A percentile compares a stretch with the other conserved stretches of the same genome.
Evolutionary conservation across 1,140 invertebrate genomes (phyloP).

Genomic region (Psix sp.): DNA sequence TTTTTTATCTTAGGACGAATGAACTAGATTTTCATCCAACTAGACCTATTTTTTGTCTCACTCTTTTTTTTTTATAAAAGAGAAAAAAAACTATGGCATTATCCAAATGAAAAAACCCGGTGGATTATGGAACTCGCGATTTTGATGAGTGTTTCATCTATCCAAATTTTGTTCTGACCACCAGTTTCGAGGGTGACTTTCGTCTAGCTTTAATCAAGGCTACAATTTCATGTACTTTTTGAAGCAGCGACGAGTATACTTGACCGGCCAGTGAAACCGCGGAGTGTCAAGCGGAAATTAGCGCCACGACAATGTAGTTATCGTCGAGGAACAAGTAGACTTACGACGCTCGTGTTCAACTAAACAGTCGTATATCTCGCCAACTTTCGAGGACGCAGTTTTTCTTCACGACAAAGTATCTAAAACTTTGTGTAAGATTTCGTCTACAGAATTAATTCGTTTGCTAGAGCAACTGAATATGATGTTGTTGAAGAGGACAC

Average conservation of each 20-base stretch:
- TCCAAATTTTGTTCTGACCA: no score
- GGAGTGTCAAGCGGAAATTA: conserved; percentile 5
- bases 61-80: conserved; percentile 6
- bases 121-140: conserved; percentile 1
- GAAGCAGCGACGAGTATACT: neutral
- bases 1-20: no score
- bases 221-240: conserved; percentile 11
- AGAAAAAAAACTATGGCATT: conserved; percentile 13
- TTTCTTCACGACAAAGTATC: neutral
- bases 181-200: no score
- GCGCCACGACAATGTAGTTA: conserved; percentile 16
- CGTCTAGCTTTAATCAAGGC: conserved; percentile 3
- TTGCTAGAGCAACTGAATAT: conserved; percentile 13
- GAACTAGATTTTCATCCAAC: no score
- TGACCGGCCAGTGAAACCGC: neutral
- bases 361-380: conserved; percentile 22
- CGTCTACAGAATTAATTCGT: conserved; percentile 2
- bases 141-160: conserved; percentile 21
- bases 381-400: neutral
- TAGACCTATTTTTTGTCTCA: neutral
- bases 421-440: conserved; percentile 1
- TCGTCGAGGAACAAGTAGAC: conserved; percentile 4
- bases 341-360: conserved; percentile 9
- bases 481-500: conserved; percentile 20
- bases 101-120: conserved; percentile 1